A percentile compares a stretch with the other conserved stretches of the same genome.
Conservation (phyloP, 2,797 vertebrate genomes). For the Pangasius larnaudii region DNA sequence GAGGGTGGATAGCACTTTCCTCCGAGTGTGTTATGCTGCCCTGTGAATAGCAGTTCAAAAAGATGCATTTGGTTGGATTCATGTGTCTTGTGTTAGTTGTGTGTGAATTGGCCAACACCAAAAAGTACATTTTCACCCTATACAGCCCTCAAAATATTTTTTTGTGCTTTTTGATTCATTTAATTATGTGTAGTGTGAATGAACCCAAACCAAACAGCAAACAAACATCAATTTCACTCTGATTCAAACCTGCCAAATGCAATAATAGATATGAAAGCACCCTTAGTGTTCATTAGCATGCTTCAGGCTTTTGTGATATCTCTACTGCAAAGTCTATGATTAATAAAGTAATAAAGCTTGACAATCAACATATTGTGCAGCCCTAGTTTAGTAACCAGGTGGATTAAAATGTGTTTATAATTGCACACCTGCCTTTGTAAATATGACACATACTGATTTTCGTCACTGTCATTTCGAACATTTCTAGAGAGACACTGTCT, state of each 20-base stretch:
- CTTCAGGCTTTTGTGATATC: background rate
- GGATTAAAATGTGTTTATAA: background rate
- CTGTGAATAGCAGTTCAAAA: background rate
- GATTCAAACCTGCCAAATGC: background rate
- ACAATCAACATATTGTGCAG: background rate
- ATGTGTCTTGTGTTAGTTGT: background rate
- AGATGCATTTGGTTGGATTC: background rate
- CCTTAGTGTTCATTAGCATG: background rate
- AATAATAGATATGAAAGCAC: background rate
- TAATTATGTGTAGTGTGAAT: background rate
- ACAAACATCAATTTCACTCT: background rate
- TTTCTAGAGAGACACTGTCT: background rate
- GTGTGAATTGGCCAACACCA: background rate
- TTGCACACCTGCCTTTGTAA: background rate
- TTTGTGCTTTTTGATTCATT: background rate
- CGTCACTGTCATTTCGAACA: background rate
- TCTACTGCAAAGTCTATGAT: background rate
- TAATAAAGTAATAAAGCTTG: background rate
- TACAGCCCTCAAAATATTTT: background rate
- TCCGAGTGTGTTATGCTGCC: background rate
- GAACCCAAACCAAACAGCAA: slow-evolving; percentile 4
- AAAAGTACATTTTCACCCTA: background rate
- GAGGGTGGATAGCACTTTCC: background rate
- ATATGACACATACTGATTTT: background rate
- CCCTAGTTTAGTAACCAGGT: background rate